phyloP scores from a whole-genome alignment of 1,140 invertebrate species.

The Dryas iulia region DNA sequence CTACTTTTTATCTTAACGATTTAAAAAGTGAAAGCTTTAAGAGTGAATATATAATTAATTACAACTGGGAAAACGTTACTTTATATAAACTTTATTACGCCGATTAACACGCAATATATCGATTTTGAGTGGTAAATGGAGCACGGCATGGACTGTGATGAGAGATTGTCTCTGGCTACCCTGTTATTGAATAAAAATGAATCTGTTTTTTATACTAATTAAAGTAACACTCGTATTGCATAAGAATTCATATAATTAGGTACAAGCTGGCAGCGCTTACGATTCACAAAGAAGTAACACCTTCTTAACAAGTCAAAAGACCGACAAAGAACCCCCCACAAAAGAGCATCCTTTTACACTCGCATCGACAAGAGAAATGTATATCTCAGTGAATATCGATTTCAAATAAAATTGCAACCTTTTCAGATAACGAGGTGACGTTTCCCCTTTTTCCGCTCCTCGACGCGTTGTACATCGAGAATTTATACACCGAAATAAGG shows the following conservation, averaged over 20 bases:
- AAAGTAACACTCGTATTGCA: background rate
- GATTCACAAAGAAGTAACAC: constrained; percentile 16
- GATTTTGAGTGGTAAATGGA: too few species aligned
- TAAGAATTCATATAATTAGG: background rate
- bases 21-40: too few species aligned
- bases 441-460: constrained; percentile 68
- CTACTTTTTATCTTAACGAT: too few species aligned
- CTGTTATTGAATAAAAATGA: too few species aligned
- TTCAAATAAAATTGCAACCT: constrained; percentile 80
- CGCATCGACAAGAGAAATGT: constrained; percentile 49
- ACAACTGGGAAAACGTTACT: too few species aligned
- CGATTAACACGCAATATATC: too few species aligned
- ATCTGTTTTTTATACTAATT: too few species aligned
- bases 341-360: constrained; percentile 44
- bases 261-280: background rate
- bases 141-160: too few species aligned
- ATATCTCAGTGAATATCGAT: constrained; percentile 74
- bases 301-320: constrained; percentile 12
- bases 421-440: constrained; percentile 78
- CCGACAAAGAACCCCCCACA: constrained; percentile 38
- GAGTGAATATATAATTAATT: too few species aligned
- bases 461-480: constrained; percentile 64
- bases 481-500: constrained; percentile 78
- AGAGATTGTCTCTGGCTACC: too few species aligned
- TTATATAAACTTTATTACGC: too few species aligned